These are phyloP conservation scores for Tyria jacobaeae DNA, from an alignment of 2,888 invertebrate species.

Conservation along the genomic window DNA sequence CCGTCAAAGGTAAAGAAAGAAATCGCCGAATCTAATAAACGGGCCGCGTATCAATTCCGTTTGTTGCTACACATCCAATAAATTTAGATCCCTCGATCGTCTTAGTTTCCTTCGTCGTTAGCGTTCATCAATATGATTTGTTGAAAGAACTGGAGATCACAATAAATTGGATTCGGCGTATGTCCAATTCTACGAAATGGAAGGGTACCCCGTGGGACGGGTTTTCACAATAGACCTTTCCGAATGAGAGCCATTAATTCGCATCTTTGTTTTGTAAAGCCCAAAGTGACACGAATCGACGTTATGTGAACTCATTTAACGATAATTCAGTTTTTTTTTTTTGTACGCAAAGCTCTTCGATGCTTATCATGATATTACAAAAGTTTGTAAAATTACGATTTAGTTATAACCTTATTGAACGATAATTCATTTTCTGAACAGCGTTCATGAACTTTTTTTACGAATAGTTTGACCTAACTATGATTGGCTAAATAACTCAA, in stretches of 20 bases:
- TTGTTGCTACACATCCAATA: conserved; percentile 74
- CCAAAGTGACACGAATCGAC: conserved; percentile 80
- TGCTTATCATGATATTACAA: conserved; percentile 35
- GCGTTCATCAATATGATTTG: conserved; percentile 66
- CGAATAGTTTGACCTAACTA: background rate
- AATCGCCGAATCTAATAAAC: conserved; percentile 84
- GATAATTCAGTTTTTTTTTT: conserved; percentile 70
- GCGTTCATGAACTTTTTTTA: background rate
- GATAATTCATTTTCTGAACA: background rate
- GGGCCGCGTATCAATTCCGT: conserved; percentile 80
- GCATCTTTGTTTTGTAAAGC: conserved; percentile 85
- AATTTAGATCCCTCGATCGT: conserved; percentile 63
- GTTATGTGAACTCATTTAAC: conserved; percentile 76
- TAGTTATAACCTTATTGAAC: background rate
- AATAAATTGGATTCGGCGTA: conserved; percentile 69
- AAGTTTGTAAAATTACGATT: conserved; percentile 2
- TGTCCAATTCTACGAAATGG: conserved; percentile 84
- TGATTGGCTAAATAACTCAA: background rate
- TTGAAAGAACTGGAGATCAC: conserved; percentile 64
- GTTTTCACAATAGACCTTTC: conserved; percentile 82
- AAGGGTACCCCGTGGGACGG: conserved; percentile 79
- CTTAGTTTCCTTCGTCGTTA: conserved; percentile 60
- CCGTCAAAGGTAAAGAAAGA: conserved; percentile 83
- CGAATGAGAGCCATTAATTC: conserved; percentile 84
- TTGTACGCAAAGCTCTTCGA: conserved; percentile 54